Conservation (phyloP, 1,140 invertebrate genomes). For the Brachionus rotundiformis region DNA sequence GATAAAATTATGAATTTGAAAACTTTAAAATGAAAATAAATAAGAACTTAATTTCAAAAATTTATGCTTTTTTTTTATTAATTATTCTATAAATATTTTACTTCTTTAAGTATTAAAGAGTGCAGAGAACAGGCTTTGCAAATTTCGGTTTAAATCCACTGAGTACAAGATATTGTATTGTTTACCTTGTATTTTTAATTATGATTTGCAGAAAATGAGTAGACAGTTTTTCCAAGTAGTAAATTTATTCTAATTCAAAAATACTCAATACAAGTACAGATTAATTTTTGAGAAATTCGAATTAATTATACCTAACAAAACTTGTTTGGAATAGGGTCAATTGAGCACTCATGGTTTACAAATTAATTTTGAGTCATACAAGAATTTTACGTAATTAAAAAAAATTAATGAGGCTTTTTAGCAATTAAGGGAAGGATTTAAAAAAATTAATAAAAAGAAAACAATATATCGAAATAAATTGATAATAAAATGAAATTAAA, state of each 20-base stretch:
- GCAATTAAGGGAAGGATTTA: too few relatives aligned
- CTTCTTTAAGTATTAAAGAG: conserved; percentile 9
- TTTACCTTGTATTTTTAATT: conserved; percentile 16
- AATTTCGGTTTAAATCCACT: neutral
- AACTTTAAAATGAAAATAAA: neutral
- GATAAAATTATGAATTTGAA: conserved; percentile 33
- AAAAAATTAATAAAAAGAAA: too few relatives aligned
- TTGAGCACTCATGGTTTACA: neutral
- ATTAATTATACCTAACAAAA: neutral
- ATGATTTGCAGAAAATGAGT: neutral
- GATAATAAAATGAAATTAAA: too few relatives aligned
- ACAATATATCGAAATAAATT: too few relatives aligned
- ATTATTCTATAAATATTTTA: conserved; percentile 34
- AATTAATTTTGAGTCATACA: neutral
- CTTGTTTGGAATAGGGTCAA: neutral
- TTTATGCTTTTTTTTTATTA: conserved; percentile 47
- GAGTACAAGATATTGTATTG: neutral
- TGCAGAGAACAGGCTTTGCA: conserved; percentile 6
- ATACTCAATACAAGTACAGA: conserved; percentile 1
- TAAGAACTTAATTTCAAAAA: conserved; percentile 43
- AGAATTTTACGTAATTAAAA: neutral
- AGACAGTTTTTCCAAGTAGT: neutral
- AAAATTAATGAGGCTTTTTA: too few relatives aligned
- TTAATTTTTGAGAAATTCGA: neutral
- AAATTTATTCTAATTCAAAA: neutral